A percentile compares a stretch with the other conserved stretches of the same genome.
phyloP scores from a whole-genome alignment of 2,888 invertebrate species.

The Dicycla oo region DNA sequence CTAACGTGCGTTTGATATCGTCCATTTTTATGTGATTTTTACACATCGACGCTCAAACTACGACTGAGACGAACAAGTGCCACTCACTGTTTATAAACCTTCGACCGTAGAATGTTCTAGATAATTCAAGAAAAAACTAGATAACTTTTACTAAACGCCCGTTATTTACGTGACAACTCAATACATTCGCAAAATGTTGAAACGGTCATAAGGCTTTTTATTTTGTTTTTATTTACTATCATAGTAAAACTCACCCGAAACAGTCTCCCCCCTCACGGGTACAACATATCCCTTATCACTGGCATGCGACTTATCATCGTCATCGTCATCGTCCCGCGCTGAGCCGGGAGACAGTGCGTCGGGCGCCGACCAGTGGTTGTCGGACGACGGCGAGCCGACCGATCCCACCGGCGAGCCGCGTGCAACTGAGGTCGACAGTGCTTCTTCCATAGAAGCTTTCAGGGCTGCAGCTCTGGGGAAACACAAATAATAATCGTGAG shows the following conservation, averaged over 20 bases:
- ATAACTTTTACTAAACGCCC: no score
- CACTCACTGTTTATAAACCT: no score
- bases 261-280: constrained; percentile 74
- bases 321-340: constrained; percentile 78
- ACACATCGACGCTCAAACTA: no score
- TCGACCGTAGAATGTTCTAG: no score
- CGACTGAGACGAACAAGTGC: no score
- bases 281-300: constrained; percentile 74
- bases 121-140: no score
- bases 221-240: not conserved
- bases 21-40: no score
- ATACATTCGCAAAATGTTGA: no score
- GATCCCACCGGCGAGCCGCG: constrained; percentile 66
- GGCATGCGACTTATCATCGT: constrained; percentile 71
- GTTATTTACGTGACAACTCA: no score
- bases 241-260: constrained; percentile 63
- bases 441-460: constrained; percentile 75
- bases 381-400: constrained; percentile 78
- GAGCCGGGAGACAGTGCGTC: constrained; percentile 86
- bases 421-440: constrained; percentile 57
- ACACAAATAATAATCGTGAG: not conserved
- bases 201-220: no score
- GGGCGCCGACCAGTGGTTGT: constrained; percentile 79
- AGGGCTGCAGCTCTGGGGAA: constrained; percentile 82
- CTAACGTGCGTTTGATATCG: no score